Percentiles rank a stretch among this genome's conserved stretches.
phyloP scores from a whole-genome alignment of 2,888 invertebrate species.

The Trachelus stipa region DNA sequence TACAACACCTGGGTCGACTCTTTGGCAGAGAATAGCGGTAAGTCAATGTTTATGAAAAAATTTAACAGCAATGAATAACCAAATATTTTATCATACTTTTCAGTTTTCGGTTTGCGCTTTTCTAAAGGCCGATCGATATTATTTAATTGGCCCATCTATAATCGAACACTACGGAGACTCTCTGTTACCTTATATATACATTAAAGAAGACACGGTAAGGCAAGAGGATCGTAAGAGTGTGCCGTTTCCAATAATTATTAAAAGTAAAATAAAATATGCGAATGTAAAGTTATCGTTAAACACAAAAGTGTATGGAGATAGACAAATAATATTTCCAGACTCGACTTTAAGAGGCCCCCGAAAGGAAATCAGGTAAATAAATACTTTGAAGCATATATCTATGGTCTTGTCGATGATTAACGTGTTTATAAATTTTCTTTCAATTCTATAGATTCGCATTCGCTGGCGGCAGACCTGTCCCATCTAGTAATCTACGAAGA shows the following conservation, averaged over 20 bases:
- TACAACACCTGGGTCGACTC: slow-evolving; percentile 52
- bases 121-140: slow-evolving; percentile 50
- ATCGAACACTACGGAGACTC: slow-evolving; percentile 61
- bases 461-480: slow-evolving; percentile 61
- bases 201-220: slow-evolving; percentile 15
- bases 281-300: slow-evolving; percentile 45
- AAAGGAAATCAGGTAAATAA: slow-evolving; percentile 59
- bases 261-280: slow-evolving; percentile 61
- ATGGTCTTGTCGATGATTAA: slow-evolving; percentile 1
- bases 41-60: slow-evolving; percentile 22
- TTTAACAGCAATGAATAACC: not conserved
- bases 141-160: slow-evolving; percentile 47
- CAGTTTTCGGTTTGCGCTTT: slow-evolving; percentile 58
- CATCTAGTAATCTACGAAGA: slow-evolving; percentile 57
- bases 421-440: not conserved
- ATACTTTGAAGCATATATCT: not conserved
- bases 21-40: slow-evolving; percentile 62
- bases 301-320: slow-evolving; percentile 46
- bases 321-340: slow-evolving; percentile 58
- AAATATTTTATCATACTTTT: slow-evolving; percentile 10
- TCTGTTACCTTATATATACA: slow-evolving; percentile 55
- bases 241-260: slow-evolving; percentile 57
- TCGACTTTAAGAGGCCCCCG: slow-evolving; percentile 58
- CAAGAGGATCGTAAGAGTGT: slow-evolving; percentile 30
- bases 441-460: slow-evolving; percentile 57